A percentile compares a stretch with the other conserved stretches of the same genome.
Conservation (phyloP, 2,113 vertebrate genomes). For the Podarcis cretensis region DNA sequence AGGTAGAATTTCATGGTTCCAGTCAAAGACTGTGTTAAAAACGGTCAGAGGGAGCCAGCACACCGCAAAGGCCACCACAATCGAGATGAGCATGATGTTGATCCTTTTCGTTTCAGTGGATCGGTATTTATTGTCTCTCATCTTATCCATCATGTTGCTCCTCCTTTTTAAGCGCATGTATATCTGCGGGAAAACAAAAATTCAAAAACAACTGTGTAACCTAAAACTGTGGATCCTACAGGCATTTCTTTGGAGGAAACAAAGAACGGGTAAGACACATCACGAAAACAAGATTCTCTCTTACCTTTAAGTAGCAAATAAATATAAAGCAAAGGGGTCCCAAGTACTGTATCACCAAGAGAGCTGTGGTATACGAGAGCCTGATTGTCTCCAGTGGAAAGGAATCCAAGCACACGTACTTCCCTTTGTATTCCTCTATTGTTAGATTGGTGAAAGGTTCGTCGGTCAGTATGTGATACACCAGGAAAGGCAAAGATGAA, state of each 20-base stretch:
- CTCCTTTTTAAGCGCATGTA: slow-evolving; percentile 85
- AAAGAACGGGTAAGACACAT: background rate
- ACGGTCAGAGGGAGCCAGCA: slow-evolving; percentile 91
- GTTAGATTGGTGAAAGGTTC: slow-evolving; percentile 84
- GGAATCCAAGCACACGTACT: slow-evolving; percentile 85
- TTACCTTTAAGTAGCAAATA: slow-evolving; percentile 91
- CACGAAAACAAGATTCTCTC: slow-evolving; percentile 16
- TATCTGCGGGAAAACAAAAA: slow-evolving; percentile 76
- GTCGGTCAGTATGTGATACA: slow-evolving; percentile 83
- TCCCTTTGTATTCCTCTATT: slow-evolving; percentile 81
- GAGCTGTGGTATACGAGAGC: slow-evolving; percentile 83
- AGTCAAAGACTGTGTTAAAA: slow-evolving; percentile 88
- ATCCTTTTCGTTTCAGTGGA: slow-evolving; percentile 86
- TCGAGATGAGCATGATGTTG: slow-evolving; percentile 88
- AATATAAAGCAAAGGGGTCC: slow-evolving; percentile 89
- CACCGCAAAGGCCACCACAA: slow-evolving; percentile 87
- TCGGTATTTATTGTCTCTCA: slow-evolving; percentile 86
- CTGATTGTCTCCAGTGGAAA: slow-evolving; percentile 83
- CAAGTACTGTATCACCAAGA: slow-evolving; percentile 87
- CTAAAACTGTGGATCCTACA: slow-evolving; percentile 26
- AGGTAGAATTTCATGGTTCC: slow-evolving; percentile 83
- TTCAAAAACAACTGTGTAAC: slow-evolving; percentile 25
- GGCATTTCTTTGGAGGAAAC: slow-evolving; percentile 19
- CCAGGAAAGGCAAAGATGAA: slow-evolving; percentile 84
- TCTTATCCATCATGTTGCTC: slow-evolving; percentile 87